A percentile compares a stretch with the other conserved stretches of the same genome.
These are phyloP conservation scores for Xiphias gladius DNA, from an alignment of 2,113 vertebrate genomes.

Conservation along the genomic window DNA sequence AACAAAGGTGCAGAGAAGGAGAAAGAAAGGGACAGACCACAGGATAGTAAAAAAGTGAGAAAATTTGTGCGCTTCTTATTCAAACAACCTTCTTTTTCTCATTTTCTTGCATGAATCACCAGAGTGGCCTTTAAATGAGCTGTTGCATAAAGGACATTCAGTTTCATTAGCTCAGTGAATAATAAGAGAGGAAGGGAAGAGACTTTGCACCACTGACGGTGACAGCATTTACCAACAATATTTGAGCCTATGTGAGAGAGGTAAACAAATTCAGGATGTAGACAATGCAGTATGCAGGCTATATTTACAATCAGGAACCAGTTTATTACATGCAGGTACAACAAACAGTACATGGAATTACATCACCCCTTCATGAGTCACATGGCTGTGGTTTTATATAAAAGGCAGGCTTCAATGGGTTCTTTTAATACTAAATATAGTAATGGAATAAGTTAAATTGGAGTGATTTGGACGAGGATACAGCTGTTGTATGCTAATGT, in stretches of 20 bases:
- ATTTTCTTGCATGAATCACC: slow-evolving; percentile 56
- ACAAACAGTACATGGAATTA: slow-evolving; percentile 8
- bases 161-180: slow-evolving; percentile 62
- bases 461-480: background rate
- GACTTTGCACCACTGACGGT: slow-evolving; percentile 15
- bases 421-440: background rate
- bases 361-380: background rate
- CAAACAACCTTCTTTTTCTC: slow-evolving; percentile 1
- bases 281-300: background rate
- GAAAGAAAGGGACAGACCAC: slow-evolving; percentile 1
- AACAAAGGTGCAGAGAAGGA: background rate
- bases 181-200: slow-evolving; percentile 44
- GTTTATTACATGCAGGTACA: slow-evolving; percentile 3
- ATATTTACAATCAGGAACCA: background rate
- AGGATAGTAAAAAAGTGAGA: background rate
- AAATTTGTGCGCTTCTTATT: slow-evolving; percentile 38
- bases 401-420: slow-evolving; percentile 9
- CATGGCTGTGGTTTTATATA: background rate
- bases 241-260: slow-evolving; percentile 18
- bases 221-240: slow-evolving; percentile 31
- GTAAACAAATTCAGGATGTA: slow-evolving; percentile 16
- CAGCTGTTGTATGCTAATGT: background rate
- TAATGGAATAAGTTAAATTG: background rate
- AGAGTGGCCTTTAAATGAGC: slow-evolving; percentile 71
- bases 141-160: slow-evolving; percentile 70